Conservation (phyloP, 2,888 invertebrate species). For the Acanthosepion lycidas region DNA sequence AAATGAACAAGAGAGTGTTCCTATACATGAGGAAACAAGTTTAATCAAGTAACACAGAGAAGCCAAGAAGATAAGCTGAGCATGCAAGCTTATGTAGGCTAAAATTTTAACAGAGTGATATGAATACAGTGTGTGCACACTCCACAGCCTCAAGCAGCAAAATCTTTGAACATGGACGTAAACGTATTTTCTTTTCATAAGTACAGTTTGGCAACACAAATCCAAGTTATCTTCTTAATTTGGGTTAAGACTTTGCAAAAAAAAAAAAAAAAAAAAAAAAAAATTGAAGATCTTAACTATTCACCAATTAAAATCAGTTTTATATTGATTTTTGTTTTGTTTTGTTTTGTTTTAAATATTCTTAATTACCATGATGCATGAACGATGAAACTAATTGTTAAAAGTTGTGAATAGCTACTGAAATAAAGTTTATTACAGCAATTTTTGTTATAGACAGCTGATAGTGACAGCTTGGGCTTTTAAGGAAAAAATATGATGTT, state of each 20-base stretch:
- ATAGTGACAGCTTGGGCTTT: neutral
- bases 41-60: neutral
- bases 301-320: no score
- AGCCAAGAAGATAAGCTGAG: neutral
- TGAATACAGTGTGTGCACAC: neutral
- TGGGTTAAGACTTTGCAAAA: no score
- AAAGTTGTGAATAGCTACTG: neutral
- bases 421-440: neutral
- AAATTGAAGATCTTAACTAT: no score
- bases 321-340: no score
- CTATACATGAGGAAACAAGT: conserved; percentile 33
- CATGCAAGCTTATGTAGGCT: neutral
- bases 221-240: neutral
- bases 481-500: neutral
- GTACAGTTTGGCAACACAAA: neutral
- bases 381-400: neutral
- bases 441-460: neutral
- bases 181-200: neutral
- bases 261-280: no score
- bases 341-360: no score
- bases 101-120: neutral
- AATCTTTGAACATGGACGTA: neutral
- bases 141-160: neutral
- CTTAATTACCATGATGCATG: no score
- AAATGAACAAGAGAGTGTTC: neutral